Conservation (phyloP, 2,113 vertebrate genomes). For the Arizona elegans region DNA sequence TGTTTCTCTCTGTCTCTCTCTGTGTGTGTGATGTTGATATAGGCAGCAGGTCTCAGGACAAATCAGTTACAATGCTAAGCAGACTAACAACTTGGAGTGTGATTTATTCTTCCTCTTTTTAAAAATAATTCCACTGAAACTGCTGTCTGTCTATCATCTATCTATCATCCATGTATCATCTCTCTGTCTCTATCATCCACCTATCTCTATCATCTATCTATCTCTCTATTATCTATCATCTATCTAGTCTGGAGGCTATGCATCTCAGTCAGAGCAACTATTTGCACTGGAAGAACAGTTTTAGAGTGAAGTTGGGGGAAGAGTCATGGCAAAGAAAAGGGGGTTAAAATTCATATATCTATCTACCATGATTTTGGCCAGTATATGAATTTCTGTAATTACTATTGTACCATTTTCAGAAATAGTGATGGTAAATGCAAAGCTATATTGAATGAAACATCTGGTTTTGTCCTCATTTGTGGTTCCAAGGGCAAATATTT, state of each 20-base stretch:
- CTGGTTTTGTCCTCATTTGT: neutral
- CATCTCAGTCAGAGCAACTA: neutral
- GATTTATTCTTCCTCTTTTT: neutral
- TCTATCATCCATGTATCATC: neutral
- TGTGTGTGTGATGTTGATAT: neutral
- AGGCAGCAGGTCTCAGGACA: neutral
- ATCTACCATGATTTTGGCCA: neutral
- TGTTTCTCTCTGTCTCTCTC: neutral
- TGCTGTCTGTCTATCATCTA: neutral
- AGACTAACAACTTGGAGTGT: neutral
- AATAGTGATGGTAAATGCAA: neutral
- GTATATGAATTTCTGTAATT: no score
- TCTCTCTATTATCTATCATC: neutral
- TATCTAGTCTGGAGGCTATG: neutral
- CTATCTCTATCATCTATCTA: neutral
- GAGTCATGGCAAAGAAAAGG: neutral
- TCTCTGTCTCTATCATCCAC: neutral
- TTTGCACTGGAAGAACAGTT: neutral
- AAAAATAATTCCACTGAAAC: neutral
- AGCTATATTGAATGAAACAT: neutral
- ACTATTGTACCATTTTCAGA: neutral
- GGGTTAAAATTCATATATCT: neutral
- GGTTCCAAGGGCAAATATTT: neutral
- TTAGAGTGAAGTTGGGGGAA: neutral
- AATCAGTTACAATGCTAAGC: neutral